Evolutionary conservation across 2,797 vertebrate species (phyloP), one percentile per base, ranked within the genome.

Genomic region (Gymnocypris eckloni): DNA sequence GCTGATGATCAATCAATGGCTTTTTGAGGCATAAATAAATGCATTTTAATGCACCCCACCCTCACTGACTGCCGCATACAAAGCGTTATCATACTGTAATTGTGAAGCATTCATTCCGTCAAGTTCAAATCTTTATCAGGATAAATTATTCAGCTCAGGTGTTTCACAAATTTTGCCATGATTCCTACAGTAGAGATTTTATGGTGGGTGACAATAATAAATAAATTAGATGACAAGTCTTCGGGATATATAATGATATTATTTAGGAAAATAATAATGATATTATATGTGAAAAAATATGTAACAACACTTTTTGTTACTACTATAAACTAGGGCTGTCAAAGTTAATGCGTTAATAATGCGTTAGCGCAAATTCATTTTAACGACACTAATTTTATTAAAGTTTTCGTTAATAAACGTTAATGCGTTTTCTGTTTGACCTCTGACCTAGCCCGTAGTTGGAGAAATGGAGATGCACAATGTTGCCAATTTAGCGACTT

Each of bases 1-100:
- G 45, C 70, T 84, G 76, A 86, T 81, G 66, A 84, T 86, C 78
- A 78, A 87, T 87, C 25, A 67, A 80, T 80, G 78, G 43, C 78
- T 50, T 18, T 50, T 67, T 48, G 78, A 80, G 59, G 41, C 43
- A 67, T 10, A 80, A 50, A 80, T 45, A 33, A 80, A 66, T 80
- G 43, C n/a, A 48, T 67, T 79, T 79, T 64, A 79, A 79, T 64
- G 39, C 39, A 79, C 54, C 77, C 37, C 54, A 22, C 39, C 22
- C 77, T 79, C n/a, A 64, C 54, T 61, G 56, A 45, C 56, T 25
- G 54, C 39, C 0, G 15, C 56, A 43, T 61, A 12, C 15, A 18
- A 79, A 61, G 9, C 20, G 2, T 22, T 71, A 70, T 43, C 39
- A 71, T 41, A 71, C 64, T 37, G 28, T n/a, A 39, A 59, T 41